phyloP scores from a whole-genome alignment of 2,888 invertebrate genomes.

The Imbricaverruca yamaguchii region DNA sequence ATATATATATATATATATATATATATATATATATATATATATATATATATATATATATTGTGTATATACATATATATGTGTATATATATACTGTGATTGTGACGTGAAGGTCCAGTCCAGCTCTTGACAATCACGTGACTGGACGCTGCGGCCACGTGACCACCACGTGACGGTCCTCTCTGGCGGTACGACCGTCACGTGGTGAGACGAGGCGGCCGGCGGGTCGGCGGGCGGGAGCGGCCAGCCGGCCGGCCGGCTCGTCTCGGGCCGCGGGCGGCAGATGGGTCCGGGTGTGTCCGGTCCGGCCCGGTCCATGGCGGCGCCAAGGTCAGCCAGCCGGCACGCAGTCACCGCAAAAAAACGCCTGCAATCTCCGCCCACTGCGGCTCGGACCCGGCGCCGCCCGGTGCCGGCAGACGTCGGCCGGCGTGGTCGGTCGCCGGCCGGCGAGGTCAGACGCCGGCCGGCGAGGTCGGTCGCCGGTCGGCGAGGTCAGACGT shows the following conservation, averaged over 20 bases:
- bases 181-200: too few species aligned
- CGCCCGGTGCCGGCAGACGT: neutral
- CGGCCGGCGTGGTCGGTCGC: neutral
- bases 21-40: too few species aligned
- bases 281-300: neutral
- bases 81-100: too few species aligned
- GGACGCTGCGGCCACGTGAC: too few species aligned
- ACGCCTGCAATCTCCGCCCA: neutral
- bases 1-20: too few species aligned
- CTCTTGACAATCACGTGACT: too few species aligned
- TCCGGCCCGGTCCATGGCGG: neutral
- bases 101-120: too few species aligned
- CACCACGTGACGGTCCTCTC: too few species aligned
- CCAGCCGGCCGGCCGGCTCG: neutral
- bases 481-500: too few species aligned
- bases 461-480: too few species aligned
- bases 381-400: neutral
- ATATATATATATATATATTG: too few species aligned
- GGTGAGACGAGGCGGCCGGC: neutral
- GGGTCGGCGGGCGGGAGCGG: neutral
- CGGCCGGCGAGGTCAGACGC: neutral
- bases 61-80: too few species aligned
- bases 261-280: slow-evolving; percentile 4
- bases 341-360: neutral
- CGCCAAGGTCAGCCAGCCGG: neutral